phyloP scores from a whole-genome alignment of 1,140 invertebrate species.

The Idris sp. region DNA sequence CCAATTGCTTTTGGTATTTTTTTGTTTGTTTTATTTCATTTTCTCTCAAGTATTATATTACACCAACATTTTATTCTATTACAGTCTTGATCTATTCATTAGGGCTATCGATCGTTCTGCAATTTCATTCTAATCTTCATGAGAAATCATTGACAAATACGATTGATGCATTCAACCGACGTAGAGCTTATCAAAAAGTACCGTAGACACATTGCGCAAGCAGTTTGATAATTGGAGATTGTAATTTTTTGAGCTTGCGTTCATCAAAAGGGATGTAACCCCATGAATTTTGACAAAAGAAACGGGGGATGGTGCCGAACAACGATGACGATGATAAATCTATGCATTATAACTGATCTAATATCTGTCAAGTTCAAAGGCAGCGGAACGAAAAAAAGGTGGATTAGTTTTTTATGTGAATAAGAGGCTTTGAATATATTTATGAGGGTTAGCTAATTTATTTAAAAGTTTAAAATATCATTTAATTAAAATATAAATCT shows the following conservation, averaged over 20 bases:
- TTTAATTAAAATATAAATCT: no score
- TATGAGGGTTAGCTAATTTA: conserved; percentile 27
- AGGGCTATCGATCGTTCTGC: conserved; percentile 26
- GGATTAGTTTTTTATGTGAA: no score
- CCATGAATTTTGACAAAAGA: conserved; percentile 50
- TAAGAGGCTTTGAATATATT: no score
- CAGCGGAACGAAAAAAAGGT: conserved; percentile 21
- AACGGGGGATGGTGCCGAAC: conserved; percentile 24
- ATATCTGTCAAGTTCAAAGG: conserved; percentile 60
- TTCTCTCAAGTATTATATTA: conserved; percentile 11
- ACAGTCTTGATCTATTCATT: conserved; percentile 33
- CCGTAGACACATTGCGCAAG: conserved; percentile 17
- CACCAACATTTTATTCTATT: conserved; percentile 15
- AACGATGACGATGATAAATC: conserved; percentile 55
- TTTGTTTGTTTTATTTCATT: not conserved
- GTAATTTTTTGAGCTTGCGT: conserved; percentile 43
- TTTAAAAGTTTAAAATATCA: no score
- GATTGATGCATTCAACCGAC: conserved; percentile 25
- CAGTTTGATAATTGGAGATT: conserved; percentile 49
- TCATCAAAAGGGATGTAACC: conserved; percentile 38
- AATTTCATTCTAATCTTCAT: conserved; percentile 35
- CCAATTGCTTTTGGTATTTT: no score
- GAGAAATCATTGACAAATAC: conserved; percentile 41
- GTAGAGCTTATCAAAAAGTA: conserved; percentile 35
- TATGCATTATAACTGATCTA: conserved; percentile 44